Conservation (phyloP, 2,888 invertebrate genomes). For the Cerastis rubricosa region DNA sequence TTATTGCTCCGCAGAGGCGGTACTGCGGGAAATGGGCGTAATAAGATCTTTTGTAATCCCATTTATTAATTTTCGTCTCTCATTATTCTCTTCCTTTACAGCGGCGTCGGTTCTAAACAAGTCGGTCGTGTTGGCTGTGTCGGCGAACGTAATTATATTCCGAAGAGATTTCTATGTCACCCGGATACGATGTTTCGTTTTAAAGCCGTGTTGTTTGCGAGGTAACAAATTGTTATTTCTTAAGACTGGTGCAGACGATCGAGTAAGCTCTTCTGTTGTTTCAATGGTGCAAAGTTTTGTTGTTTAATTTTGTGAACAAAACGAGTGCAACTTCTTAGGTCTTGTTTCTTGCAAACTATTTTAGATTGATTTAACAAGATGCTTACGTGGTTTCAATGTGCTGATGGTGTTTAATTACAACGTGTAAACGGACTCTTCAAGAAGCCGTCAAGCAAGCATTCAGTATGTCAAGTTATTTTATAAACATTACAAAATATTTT, state of each 20-base stretch:
- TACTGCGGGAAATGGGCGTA: constrained; percentile 82
- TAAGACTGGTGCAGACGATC: constrained; percentile 19
- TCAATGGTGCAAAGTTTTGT: neutral
- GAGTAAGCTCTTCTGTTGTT: constrained; percentile 8
- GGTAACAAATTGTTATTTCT: constrained; percentile 51
- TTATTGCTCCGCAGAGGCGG: constrained; percentile 81
- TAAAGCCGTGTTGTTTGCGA: constrained; percentile 49
- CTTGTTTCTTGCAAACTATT: neutral
- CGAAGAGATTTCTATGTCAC: constrained; percentile 59
- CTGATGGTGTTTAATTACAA: too few species aligned
- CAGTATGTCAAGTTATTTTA: too few species aligned
- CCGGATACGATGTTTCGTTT: constrained; percentile 54
- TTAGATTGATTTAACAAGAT: neutral
- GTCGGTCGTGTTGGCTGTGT: constrained; percentile 63
- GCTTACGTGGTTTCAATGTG: neutral
- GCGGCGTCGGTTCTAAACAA: constrained; percentile 76
- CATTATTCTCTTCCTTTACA: constrained; percentile 75
- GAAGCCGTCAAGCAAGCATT: too few species aligned
- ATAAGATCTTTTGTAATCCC: constrained; percentile 86
- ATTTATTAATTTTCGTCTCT: constrained; percentile 78
- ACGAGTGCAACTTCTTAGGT: neutral
- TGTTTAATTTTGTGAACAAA: neutral
- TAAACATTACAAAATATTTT: too few species aligned
- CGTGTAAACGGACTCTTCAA: too few species aligned
- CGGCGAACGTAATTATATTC: constrained; percentile 72